Conservation (phyloP, 2,888 invertebrate species). For the Dynastes grantii region DNA sequence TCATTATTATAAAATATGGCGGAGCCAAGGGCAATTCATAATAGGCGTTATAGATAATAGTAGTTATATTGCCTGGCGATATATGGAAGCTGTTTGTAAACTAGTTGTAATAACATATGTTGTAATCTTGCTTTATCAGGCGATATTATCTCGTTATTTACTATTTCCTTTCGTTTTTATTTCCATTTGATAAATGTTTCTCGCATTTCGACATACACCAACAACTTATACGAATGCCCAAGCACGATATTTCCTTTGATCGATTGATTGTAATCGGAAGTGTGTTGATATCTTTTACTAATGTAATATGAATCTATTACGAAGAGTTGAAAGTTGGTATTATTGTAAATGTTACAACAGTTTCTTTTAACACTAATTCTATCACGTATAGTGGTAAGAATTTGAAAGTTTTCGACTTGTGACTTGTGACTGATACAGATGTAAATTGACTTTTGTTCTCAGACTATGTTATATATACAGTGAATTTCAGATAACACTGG, state of each 20-base stretch:
- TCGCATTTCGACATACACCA: not conserved
- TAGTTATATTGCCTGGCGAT: conserved; percentile 7
- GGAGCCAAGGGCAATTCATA: conserved; percentile 9
- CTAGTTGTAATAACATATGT: conserved; percentile 21
- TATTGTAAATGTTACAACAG: not conserved
- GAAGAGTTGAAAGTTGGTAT: not conserved
- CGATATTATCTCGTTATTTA: conserved; percentile 32
- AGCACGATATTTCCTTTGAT: not conserved
- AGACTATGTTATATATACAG: not conserved
- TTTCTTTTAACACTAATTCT: conserved; percentile 12
- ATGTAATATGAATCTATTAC: not conserved
- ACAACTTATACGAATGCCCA: not conserved
- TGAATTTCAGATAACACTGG: not conserved
- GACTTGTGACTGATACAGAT: not conserved
- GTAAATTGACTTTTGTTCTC: not conserved
- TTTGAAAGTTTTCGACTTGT: not conserved
- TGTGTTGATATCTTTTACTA: not conserved
- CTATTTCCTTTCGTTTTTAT: conserved; percentile 11
- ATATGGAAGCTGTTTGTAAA: conserved; percentile 26
- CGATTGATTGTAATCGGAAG: conserved; percentile 1
- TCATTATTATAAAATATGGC: conserved; percentile 11
- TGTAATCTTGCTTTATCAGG: conserved; percentile 4
- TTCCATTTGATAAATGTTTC: conserved; percentile 12
- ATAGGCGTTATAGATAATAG: conserved; percentile 17
- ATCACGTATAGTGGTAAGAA: not conserved